These are phyloP conservation scores for Heterodera carotae DNA, from an alignment of 1,140 invertebrate species.

Conservation along the genomic window DNA sequence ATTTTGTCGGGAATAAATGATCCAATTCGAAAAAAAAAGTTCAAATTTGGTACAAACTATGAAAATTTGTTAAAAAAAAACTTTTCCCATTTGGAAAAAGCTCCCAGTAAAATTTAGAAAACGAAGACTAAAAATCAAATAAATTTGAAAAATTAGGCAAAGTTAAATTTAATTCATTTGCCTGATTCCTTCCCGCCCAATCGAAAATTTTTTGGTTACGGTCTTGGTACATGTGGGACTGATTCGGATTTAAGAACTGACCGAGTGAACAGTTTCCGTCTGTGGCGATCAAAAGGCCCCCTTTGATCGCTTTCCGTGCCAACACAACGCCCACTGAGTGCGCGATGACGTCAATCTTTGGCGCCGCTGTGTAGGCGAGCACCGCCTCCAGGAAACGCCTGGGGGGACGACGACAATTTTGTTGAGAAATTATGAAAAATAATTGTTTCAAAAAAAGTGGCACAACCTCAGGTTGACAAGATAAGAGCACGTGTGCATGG, in stretches of 20 bases:
- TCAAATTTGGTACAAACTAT: too few relatives aligned
- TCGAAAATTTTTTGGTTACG: neutral
- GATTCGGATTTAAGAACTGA: neutral
- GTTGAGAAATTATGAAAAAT: neutral
- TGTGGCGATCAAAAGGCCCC: constrained; percentile 61
- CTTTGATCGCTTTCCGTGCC: constrained; percentile 62
- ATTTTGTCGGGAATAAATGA: too few relatives aligned
- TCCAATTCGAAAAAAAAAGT: too few relatives aligned
- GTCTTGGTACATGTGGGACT: too few relatives aligned
- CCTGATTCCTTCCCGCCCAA: neutral
- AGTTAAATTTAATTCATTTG: constrained; percentile 6
- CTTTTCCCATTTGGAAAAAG: too few relatives aligned
- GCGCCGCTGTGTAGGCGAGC: constrained; percentile 58
- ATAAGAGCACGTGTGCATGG: constrained; percentile 63
- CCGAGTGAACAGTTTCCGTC: constrained; percentile 64
- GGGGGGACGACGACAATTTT: neutral
- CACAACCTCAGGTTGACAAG: constrained; percentile 52
- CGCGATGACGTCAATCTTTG: constrained; percentile 62
- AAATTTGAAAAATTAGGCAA: too few relatives aligned
- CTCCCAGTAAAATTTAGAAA: too few relatives aligned
- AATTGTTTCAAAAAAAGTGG: constrained; percentile 11
- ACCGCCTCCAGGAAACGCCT: constrained; percentile 61
- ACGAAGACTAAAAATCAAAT: too few relatives aligned
- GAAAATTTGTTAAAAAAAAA: too few relatives aligned
- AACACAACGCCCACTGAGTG: constrained; percentile 57